Conservation (phyloP, 2,888 invertebrate genomes). For the Eilema depressum region DNA sequence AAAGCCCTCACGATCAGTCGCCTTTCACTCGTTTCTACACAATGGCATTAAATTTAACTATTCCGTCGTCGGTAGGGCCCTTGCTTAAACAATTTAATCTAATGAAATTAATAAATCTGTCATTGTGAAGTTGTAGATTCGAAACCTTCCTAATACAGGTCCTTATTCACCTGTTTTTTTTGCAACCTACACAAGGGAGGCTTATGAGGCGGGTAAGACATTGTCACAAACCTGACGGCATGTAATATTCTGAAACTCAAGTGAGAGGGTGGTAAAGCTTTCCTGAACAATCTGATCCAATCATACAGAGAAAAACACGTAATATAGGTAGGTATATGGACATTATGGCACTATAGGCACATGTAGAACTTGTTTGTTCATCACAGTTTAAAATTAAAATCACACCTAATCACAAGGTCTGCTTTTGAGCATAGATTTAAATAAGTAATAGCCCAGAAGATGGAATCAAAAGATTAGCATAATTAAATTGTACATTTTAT, state of each 20-base stretch:
- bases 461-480: slow-evolving; percentile 33
- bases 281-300: background rate
- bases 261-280: background rate
- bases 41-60: background rate
- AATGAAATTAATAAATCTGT: background rate
- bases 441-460: slow-evolving; percentile 1
- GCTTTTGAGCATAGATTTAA: background rate
- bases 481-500: slow-evolving; percentile 33
- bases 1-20: background rate
- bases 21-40: background rate
- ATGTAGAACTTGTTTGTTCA: background rate
- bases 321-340: background rate
- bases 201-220: background rate
- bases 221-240: background rate
- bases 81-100: background rate
- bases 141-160: background rate
- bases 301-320: background rate
- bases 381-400: background rate
- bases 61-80: background rate
- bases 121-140: background rate
- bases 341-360: background rate
- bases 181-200: background rate
- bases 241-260: background rate
- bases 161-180: background rate
- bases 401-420: background rate